Conservation (phyloP, 2,797 vertebrate genomes). For the Pantherophis alleghaniensis region DNA sequence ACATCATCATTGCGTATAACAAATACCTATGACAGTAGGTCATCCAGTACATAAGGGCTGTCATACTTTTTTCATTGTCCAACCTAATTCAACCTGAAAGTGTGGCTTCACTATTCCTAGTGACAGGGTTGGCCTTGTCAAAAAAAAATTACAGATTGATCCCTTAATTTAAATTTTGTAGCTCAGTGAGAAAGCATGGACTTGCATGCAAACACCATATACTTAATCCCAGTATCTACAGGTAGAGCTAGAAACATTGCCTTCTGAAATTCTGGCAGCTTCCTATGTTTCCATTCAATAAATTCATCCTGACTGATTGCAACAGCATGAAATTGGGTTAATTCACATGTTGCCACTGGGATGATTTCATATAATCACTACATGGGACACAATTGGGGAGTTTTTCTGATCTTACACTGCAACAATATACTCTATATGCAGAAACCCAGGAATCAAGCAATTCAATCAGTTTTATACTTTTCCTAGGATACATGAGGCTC, state of each 20-base stretch:
- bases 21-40: not conserved
- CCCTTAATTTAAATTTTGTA: not conserved
- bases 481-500: not conserved
- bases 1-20: not conserved
- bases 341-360: not conserved
- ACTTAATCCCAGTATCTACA: not conserved
- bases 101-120: not conserved
- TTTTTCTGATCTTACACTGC: not conserved
- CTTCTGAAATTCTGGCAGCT: not conserved
- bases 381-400: not conserved
- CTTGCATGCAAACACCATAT: not conserved
- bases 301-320: not conserved
- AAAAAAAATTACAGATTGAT: not conserved
- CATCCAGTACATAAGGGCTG: not conserved
- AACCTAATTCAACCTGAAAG: not conserved
- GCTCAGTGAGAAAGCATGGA: not conserved
- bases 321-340: not conserved
- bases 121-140: not conserved
- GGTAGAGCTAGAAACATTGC: not conserved
- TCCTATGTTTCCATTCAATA: not conserved
- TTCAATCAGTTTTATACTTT: not conserved
- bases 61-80: not conserved
- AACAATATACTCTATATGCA: not conserved
- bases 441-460: not conserved
- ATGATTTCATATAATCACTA: not conserved